Conservation (phyloP, 2,113 vertebrate genomes). For the Oryzias melastigma region DNA sequence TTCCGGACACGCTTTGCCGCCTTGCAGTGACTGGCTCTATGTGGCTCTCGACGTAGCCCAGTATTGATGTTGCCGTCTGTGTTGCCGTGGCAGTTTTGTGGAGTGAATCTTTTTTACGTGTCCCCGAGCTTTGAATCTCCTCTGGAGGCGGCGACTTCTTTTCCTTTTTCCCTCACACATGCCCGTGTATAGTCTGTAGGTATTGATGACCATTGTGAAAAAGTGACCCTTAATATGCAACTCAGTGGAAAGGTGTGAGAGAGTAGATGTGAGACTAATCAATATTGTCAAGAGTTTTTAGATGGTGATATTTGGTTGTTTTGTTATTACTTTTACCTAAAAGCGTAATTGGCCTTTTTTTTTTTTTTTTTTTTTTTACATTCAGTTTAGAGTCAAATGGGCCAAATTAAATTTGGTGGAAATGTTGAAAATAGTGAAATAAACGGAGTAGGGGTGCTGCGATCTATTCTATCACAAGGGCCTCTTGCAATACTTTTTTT, state of each 20-base stretch:
- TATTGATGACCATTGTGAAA: constrained; percentile 76
- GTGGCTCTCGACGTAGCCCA: constrained; percentile 68
- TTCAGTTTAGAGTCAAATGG: constrained; percentile 32
- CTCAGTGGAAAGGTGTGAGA: constrained; percentile 75
- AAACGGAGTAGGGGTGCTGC: constrained; percentile 9
- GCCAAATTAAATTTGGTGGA: constrained; percentile 20
- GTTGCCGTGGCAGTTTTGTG: constrained; percentile 75
- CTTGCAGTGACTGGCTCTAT: constrained; percentile 62
- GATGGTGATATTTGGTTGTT: constrained; percentile 68
- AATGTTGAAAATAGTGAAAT: constrained; percentile 18
- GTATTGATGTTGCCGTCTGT: constrained; percentile 73
- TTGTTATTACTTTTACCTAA: constrained; percentile 36
- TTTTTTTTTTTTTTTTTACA: constrained; percentile 1
- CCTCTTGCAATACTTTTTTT: constrained; percentile 60
- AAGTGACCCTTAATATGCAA: constrained; percentile 81
- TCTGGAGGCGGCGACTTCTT: constrained; percentile 36
- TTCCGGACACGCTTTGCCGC: constrained; percentile 55
- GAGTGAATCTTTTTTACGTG: constrained; percentile 66
- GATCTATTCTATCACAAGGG: constrained; percentile 53
- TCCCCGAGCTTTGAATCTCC: constrained; percentile 64
- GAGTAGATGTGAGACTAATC: constrained; percentile 68
- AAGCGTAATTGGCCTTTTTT: constrained; percentile 51
- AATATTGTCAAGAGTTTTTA: constrained; percentile 70
- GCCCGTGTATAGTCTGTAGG: constrained; percentile 73
- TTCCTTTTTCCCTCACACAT: constrained; percentile 41